phyloP scores from a whole-genome alignment of 2,888 invertebrate genomes.

The Tachina lurida region DNA sequence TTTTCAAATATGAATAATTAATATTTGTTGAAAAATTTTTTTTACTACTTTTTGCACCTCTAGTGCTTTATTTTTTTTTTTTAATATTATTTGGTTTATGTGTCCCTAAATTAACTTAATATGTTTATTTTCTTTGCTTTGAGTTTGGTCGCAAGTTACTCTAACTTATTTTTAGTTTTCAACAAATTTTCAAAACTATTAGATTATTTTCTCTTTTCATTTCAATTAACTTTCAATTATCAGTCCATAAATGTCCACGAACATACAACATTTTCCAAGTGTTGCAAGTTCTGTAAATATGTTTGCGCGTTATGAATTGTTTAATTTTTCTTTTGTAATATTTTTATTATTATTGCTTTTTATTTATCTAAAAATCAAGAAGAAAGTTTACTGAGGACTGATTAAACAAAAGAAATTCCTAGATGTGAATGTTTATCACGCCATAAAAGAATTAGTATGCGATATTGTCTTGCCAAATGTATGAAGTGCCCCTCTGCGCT shows the following conservation, averaged over 20 bases:
- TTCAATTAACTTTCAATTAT: constrained; percentile 23
- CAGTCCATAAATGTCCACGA: constrained; percentile 34
- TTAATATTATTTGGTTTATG: constrained; percentile 63
- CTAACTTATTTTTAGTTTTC: background rate
- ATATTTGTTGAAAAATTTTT: constrained; percentile 22
- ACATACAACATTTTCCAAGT: constrained; percentile 33
- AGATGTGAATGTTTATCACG: background rate
- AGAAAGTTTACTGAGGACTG: constrained; percentile 8
- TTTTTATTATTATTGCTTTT: constrained; percentile 14
- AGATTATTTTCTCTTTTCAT: constrained; percentile 4
- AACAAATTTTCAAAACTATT: background rate
- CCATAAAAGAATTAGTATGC: background rate
- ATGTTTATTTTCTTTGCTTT: constrained; percentile 20
- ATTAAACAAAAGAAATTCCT: background rate
- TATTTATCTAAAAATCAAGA: background rate
- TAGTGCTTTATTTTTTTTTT: constrained; percentile 50
- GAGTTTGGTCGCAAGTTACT: background rate
- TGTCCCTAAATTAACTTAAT: constrained; percentile 51
- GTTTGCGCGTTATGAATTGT: constrained; percentile 64
- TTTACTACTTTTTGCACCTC: constrained; percentile 61
- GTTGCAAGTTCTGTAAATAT: constrained; percentile 67
- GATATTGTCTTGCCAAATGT: too few relatives aligned
- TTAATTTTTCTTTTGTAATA: constrained; percentile 21
- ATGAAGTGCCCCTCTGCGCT: too few relatives aligned
- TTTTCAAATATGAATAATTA: constrained; percentile 35